phyloP scores from a whole-genome alignment of 2,888 invertebrate species.

The Malacosoma neustria region DNA sequence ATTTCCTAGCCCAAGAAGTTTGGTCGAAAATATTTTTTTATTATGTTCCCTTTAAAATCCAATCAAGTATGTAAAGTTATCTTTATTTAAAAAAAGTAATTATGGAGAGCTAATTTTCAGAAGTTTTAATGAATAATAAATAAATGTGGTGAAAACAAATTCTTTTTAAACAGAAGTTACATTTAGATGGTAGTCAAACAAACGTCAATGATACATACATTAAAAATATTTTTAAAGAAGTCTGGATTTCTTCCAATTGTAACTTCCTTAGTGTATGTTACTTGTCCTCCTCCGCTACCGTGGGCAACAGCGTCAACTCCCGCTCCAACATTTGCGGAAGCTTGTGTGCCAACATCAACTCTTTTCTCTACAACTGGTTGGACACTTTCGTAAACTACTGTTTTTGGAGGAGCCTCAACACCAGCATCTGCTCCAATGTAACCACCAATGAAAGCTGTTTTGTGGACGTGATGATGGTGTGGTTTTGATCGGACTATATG shows the following conservation, averaged over 20 bases:
- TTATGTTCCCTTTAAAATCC: background rate
- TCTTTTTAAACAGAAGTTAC: too few relatives aligned
- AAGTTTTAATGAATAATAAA: too few relatives aligned
- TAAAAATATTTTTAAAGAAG: constrained; percentile 78
- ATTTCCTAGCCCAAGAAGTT: background rate
- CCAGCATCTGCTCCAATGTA: constrained; percentile 34
- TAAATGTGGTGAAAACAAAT: too few relatives aligned
- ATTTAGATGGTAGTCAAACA: too few relatives aligned
- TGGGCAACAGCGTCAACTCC: constrained; percentile 10
- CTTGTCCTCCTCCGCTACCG: constrained; percentile 19
- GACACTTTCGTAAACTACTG: constrained; percentile 17
- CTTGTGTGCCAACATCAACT: constrained; percentile 38
- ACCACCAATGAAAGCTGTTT: constrained; percentile 45
- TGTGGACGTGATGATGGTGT: constrained; percentile 39
- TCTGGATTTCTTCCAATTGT: constrained; percentile 44
- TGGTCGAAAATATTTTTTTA: background rate
- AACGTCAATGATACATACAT: constrained; percentile 71
- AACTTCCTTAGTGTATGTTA: constrained; percentile 38
- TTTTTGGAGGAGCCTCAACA: constrained; percentile 16
- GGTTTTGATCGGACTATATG: constrained; percentile 42
- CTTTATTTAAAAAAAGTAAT: too few relatives aligned
- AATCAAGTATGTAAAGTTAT: too few relatives aligned
- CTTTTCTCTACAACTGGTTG: constrained; percentile 41
- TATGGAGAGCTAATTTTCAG: too few relatives aligned
- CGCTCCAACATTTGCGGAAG: constrained; percentile 22